Evolutionary conservation across 2,113 vertebrate genomes (phyloP), one percentile per base, ranked within the genome.

Genomic region (Phaetusa simplex): DNA sequence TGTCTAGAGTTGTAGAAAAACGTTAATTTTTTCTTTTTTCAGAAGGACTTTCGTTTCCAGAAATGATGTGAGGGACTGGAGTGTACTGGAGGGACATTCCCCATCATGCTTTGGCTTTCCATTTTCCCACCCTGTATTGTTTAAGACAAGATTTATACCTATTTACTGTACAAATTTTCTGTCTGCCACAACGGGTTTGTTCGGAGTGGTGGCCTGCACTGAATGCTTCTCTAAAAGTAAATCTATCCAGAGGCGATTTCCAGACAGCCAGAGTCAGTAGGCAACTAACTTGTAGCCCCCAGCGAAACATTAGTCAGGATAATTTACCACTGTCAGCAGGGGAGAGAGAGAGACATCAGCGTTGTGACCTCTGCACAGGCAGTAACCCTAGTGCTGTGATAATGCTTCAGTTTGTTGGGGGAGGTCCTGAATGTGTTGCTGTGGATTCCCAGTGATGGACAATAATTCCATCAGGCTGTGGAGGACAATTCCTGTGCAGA

Each of bases 201-300:
- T 97, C 21, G 3, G 82, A 72, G 96, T 81, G 58, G 73, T 72
- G 93, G 96, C 73, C 18, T 85, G 27, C 76, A 29, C 71, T 9
- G 96, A 97, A 86, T 58, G 95, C 95, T 96, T 96, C 96, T 96
- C 5, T 85, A 70, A 12, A 86, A 95, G 96, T 96, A 92, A 97
- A 97, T 98, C 97, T 94, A 29, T 94, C 94, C 62, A 27, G 94
- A 93, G 94, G 97, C 88, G 92, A 62, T 94, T 97, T 95, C 88
- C 88, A 96, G 97, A 88, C 97, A 95, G 95, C 30, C 23, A 12
- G 82, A 97, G 97, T 91, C 97, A 74, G 95, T 52, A 88, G 91
- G 93, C 88, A 79, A 55, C 96, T 70, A 73, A 90, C 95, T 86
- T 88, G 59, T 2, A 82, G 97, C 87, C 97, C 97, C 94, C 91